A percentile compares a stretch with the other conserved stretches of the same genome.
Conservation (phyloP, 2,113 vertebrate genomes). For the Rhipidura dahli region DNA sequence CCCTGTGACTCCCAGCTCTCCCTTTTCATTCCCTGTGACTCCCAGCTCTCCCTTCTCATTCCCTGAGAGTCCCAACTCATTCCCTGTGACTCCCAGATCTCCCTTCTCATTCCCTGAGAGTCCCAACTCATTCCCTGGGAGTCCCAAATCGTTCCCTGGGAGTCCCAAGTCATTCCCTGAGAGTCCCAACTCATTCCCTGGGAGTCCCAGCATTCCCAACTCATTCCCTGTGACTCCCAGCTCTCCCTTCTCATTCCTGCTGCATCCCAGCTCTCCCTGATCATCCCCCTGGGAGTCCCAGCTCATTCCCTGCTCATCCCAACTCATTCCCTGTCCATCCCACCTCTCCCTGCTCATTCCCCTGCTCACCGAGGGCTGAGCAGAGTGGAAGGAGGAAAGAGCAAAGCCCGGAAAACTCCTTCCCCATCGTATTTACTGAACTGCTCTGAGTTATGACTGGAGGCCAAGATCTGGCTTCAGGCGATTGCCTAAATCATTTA, state of each 20-base stretch:
- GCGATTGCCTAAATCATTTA: constrained; percentile 85
- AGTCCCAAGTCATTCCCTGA: too few species aligned
- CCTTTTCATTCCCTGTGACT: too few species aligned
- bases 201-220: not conserved
- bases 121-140: too few species aligned
- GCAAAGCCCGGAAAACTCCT: constrained; percentile 60
- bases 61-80: not conserved
- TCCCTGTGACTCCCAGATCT: accelerated
- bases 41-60: not conserved
- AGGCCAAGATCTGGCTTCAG: constrained; percentile 78
- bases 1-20: not conserved
- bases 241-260: not conserved
- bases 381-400: constrained; percentile 18
- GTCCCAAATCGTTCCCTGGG: not conserved
- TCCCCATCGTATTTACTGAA: constrained; percentile 77
- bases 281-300: not conserved
- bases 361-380: not conserved
- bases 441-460: constrained; percentile 79
- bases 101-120: not conserved
- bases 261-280: not conserved
- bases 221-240: accelerated
- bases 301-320: not conserved
- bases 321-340: not conserved
- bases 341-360: not conserved
- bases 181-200: too few species aligned